phyloP scores from a whole-genome alignment of 2,888 invertebrate genomes.

The Acrocera orbiculus region DNA sequence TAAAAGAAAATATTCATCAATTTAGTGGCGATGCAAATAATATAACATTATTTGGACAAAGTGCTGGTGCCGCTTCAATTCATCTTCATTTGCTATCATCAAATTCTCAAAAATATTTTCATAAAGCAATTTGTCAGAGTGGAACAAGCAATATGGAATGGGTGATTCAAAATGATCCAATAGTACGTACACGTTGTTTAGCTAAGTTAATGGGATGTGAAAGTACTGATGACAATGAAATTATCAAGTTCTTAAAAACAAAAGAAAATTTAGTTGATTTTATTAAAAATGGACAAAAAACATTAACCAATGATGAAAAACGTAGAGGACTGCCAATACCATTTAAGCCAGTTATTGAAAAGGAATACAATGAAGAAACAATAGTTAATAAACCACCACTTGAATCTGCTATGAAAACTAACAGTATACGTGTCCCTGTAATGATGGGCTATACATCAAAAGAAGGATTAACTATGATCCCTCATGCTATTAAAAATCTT shows the following conservation, averaged over 20 bases:
- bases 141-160: slow-evolving; percentile 26
- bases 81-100: slow-evolving; percentile 22
- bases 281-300: slow-evolving; percentile 14
- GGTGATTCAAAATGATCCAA: slow-evolving; percentile 20
- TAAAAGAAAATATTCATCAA: slow-evolving; percentile 31
- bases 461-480: slow-evolving; percentile 33
- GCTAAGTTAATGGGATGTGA: slow-evolving; percentile 18
- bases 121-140: slow-evolving; percentile 27
- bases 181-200: slow-evolving; percentile 17
- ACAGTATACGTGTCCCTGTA: slow-evolving; percentile 32
- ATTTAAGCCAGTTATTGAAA: slow-evolving; percentile 24
- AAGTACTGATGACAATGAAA: slow-evolving; percentile 11
- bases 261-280: slow-evolving; percentile 15
- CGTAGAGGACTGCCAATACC: slow-evolving; percentile 20
- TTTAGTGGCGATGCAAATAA: slow-evolving; percentile 32
- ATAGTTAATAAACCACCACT: slow-evolving; percentile 27
- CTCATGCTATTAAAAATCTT: slow-evolving; percentile 18
- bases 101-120: slow-evolving; percentile 22
- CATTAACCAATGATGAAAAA: slow-evolving; percentile 21
- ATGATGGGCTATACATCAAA: slow-evolving; percentile 38
- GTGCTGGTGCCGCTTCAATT: slow-evolving; percentile 23
- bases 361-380: slow-evolving; percentile 14
- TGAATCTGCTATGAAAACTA: slow-evolving; percentile 29
- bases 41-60: slow-evolving; percentile 27
- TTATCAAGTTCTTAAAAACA: slow-evolving; percentile 10